Conservation (phyloP, 2,888 invertebrate genomes). For the Cosmia pyralina region DNA sequence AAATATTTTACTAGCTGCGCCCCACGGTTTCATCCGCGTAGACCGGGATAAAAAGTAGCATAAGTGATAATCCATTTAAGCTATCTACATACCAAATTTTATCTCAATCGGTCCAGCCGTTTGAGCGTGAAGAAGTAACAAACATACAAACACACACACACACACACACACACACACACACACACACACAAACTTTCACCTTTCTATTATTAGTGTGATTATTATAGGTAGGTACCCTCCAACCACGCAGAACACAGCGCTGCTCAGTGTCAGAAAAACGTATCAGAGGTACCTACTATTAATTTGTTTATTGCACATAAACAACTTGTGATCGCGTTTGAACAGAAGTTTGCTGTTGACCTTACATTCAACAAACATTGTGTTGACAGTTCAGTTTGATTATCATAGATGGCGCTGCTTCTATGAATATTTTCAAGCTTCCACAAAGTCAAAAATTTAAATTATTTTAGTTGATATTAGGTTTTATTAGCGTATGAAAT, state of each 20-base stretch:
- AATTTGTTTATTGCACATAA: constrained; percentile 13
- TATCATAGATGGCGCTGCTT: constrained; percentile 50
- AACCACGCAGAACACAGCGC: constrained; percentile 18
- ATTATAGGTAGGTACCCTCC: background rate
- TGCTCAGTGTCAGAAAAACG: background rate
- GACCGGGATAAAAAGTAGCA: no score
- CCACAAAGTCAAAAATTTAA: background rate
- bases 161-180: no score
- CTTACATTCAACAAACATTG: constrained; percentile 14
- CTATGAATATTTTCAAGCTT: background rate
- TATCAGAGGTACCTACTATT: background rate
- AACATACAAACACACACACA: no score
- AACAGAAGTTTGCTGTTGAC: constrained; percentile 28
- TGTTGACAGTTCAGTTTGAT: constrained; percentile 19
- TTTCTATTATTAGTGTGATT: no score
- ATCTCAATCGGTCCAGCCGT: no score
- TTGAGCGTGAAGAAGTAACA: no score
- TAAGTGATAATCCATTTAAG: no score
- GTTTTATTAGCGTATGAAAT: background rate
- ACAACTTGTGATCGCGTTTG: constrained; percentile 12
- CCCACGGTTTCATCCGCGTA: no score
- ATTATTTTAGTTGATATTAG: background rate
- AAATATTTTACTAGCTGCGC: no score
- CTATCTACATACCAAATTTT: no score
- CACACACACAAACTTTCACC: no score